phyloP scores from a whole-genome alignment of 2,888 invertebrate genomes.

The Hetaerina titia region DNA sequence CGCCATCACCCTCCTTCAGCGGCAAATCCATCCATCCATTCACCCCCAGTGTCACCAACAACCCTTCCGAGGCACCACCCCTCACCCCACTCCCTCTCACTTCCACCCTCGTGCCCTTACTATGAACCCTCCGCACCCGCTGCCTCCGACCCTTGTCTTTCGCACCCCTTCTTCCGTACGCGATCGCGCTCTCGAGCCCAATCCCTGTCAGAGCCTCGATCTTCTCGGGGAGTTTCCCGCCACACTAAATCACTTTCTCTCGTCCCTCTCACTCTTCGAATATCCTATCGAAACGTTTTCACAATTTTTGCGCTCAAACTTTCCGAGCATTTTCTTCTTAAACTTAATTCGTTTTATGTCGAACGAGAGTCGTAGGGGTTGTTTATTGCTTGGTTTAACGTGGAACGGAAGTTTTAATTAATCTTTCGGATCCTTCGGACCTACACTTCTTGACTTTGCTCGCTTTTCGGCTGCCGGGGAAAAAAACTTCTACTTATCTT shows the following conservation, averaged over 20 bases:
- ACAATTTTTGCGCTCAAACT: background rate
- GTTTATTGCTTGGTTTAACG: background rate
- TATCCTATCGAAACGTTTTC: background rate
- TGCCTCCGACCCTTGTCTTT: background rate
- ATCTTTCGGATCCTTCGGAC: background rate
- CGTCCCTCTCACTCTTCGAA: background rate
- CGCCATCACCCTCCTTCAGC: background rate
- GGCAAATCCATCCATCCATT: conserved; percentile 1
- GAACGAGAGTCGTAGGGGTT: background rate
- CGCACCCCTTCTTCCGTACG: background rate
- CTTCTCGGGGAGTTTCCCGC: background rate
- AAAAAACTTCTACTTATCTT: no score
- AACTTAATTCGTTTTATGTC: background rate
- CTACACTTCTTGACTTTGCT: no score
- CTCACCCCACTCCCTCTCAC: background rate
- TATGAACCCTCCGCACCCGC: no score
- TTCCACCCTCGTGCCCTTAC: conserved; percentile 33
- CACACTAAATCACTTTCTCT: background rate
- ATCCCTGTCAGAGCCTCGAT: background rate
- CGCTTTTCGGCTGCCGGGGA: no score
- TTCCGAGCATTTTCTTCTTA: background rate
- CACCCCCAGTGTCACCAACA: background rate
- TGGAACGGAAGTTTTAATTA: background rate
- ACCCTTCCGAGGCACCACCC: background rate
- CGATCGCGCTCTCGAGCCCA: background rate